These are phyloP conservation scores for Vannuccia rotundouncinata DNA, from an alignment of 2,888 invertebrate genomes.

Conservation along the genomic window DNA sequence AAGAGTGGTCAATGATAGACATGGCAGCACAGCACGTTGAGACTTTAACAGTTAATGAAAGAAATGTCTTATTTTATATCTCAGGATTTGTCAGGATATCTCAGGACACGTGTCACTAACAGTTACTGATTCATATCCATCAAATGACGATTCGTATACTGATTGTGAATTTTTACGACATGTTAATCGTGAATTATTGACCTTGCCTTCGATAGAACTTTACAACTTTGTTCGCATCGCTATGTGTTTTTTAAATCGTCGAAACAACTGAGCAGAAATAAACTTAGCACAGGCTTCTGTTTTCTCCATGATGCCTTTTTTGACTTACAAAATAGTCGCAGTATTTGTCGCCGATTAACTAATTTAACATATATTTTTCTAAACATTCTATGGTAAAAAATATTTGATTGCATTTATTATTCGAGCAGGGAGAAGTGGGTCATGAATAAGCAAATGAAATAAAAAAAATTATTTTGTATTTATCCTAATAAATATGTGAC, in stretches of 20 bases:
- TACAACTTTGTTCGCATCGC: conserved; percentile 26
- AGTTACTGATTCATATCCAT: conserved; percentile 24
- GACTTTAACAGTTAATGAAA: conserved; percentile 16
- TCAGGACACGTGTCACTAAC: conserved; percentile 11
- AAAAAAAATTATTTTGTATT: too few species aligned
- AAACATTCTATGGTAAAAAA: too few species aligned
- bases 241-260: conserved; percentile 26
- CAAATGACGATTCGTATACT: conserved; percentile 23
- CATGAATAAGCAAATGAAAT: too few species aligned
- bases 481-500: too few species aligned
- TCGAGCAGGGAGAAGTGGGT: too few species aligned
- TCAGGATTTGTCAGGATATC: conserved; percentile 28
- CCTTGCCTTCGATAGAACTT: conserved; percentile 24
- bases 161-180: conserved; percentile 24
- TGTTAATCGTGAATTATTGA: conserved; percentile 20
- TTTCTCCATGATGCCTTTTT: conserved; percentile 23
- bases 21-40: background rate
- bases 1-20: conserved; percentile 21
- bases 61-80: conserved; percentile 24
- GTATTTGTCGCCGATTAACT: conserved; percentile 21
- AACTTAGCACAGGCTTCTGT: conserved; percentile 26
- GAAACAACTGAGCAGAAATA: conserved; percentile 20
- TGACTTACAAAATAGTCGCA: conserved; percentile 26
- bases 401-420: too few species aligned
- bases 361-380: too few species aligned